Evolutionary conservation across 2,888 invertebrate genomes (phyloP).

Genomic region (Platycnemis pennipes): DNA sequence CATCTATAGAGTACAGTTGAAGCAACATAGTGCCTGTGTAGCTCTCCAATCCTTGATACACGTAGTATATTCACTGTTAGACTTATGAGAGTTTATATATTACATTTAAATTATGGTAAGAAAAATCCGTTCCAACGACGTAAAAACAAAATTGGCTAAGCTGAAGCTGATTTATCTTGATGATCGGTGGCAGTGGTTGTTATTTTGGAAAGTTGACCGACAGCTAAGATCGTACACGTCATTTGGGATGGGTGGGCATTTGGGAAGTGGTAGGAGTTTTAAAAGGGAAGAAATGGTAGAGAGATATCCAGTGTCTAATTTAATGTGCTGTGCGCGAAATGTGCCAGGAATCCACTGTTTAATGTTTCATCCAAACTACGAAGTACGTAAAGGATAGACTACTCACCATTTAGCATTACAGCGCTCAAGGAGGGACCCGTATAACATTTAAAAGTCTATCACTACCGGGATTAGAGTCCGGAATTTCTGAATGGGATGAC

Average conservation of each 20-base stretch:
- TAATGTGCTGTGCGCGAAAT: background rate
- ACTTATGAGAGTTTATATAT: background rate
- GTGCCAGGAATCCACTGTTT: no score
- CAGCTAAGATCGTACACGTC: no score
- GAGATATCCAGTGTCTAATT: background rate
- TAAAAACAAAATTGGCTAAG: no score
- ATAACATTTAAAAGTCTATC: background rate
- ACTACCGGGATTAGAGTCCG: background rate
- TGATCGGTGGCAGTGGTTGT: background rate
- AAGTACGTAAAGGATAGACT: background rate
- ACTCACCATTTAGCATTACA: background rate
- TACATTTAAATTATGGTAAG: background rate
- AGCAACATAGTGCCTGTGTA: background rate
- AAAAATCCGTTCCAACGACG: background rate
- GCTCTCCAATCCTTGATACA: background rate
- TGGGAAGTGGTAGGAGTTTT: background rate
- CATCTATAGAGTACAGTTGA: background rate
- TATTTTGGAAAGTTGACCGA: background rate
- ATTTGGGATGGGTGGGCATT: no score
- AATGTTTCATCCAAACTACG: no score
- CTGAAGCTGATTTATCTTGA: no score
- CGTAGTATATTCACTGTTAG: background rate
- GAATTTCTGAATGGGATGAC: background rate
- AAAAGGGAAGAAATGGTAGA: background rate
- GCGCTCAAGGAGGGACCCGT: background rate